These are phyloP conservation scores for Pycnomerus fuliginosus DNA, from an alignment of 2,888 invertebrate species.

Conservation along the genomic window DNA sequence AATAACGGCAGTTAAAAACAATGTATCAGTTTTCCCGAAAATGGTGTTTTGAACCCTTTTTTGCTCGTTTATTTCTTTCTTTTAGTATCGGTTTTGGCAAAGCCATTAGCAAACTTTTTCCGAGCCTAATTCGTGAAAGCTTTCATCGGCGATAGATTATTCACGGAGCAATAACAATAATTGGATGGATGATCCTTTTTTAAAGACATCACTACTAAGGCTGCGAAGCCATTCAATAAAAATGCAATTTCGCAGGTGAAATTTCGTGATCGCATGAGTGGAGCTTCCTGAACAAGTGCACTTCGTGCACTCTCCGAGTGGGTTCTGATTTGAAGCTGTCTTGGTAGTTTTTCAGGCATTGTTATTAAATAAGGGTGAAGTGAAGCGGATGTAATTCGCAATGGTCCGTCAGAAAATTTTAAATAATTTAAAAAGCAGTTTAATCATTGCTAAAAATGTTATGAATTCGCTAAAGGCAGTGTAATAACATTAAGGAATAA, in stretches of 20 bases:
- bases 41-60: no score
- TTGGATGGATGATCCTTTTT: no score
- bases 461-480: conserved; percentile 2
- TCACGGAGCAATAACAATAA: no score
- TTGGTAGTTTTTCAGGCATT: conserved; percentile 39
- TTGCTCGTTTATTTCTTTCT: no score
- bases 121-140: no score
- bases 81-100: no score
- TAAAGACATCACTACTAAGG: no score
- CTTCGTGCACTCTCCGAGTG: conserved; percentile 12
- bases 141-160: no score
- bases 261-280: conserved; percentile 9
- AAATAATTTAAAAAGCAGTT: conserved; percentile 1
- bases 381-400: conserved; percentile 45
- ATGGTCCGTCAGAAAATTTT: conserved; percentile 39
- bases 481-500: conserved; percentile 22
- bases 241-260: conserved; percentile 16
- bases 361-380: conserved; percentile 50
- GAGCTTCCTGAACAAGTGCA: conserved; percentile 22
- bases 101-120: no score
- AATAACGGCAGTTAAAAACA: no score
- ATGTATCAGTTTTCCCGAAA: no score
- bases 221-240: no score
- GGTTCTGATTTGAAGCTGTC: conserved; percentile 33
- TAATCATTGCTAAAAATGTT: conserved; percentile 13